A percentile compares a stretch with the other conserved stretches of the same genome.
Evolutionary conservation across 2,888 invertebrate species (phyloP).

Genomic region (Drosophila falleni): DNA sequence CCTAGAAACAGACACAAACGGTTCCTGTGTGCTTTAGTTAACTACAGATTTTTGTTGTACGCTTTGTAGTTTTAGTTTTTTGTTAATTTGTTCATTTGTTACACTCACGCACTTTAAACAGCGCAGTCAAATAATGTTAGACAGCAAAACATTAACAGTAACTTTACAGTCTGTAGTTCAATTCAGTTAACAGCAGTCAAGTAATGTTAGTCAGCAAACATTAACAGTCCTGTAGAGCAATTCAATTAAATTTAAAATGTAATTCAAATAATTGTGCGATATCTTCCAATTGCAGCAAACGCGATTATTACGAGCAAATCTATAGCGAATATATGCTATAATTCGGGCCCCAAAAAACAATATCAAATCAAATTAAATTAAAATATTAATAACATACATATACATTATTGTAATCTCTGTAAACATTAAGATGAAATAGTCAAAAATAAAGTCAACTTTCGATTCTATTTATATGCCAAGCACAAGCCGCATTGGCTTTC

Average conservation of each 20-base stretch:
- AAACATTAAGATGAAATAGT: constrained; percentile 57
- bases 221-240: constrained; percentile 12
- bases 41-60: constrained; percentile 44
- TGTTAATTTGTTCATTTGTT: constrained; percentile 75
- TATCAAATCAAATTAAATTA: constrained; percentile 28
- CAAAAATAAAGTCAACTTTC: constrained; percentile 71
- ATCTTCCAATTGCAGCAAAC: constrained; percentile 83
- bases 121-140: constrained; percentile 51
- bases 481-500: constrained; percentile 50
- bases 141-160: constrained; percentile 35
- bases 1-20: constrained; percentile 44
- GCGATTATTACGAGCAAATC: constrained; percentile 80
- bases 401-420: constrained; percentile 44
- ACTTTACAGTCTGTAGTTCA: constrained; percentile 40
- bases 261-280: constrained; percentile 52
- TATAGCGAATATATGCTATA: constrained; percentile 82
- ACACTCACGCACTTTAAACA: constrained; percentile 64
- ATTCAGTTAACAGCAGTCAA: constrained; percentile 34
- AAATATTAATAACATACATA: constrained; percentile 14
- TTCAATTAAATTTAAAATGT: constrained; percentile 22
- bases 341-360: constrained; percentile 24
- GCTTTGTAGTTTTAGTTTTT: constrained; percentile 60
- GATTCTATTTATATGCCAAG: constrained; percentile 62
- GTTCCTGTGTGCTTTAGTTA: constrained; percentile 68
- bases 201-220: constrained; percentile 12